Conservation (phyloP, 2,888 invertebrate genomes). For the Caenorhabditis virilis region DNA sequence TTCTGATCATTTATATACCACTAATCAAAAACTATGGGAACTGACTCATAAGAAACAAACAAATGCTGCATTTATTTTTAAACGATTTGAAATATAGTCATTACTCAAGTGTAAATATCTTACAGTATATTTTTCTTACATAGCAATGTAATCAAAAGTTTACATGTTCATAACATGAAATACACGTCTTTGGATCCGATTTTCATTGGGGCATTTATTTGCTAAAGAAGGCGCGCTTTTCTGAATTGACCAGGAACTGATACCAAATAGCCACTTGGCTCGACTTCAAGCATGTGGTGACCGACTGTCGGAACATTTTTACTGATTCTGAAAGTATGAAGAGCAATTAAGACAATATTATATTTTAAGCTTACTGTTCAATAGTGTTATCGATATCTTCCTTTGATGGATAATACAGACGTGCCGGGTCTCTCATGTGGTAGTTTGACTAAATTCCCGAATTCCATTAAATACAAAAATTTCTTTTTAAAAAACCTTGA, state of each 20-base stretch:
- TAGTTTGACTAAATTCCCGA: neutral
- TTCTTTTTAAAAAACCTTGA: neutral
- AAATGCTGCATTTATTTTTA: too few relatives aligned
- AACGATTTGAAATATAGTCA: too few relatives aligned
- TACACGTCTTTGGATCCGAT: too few relatives aligned
- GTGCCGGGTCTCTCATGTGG: neutral
- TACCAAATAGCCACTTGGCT: neutral
- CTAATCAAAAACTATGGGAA: too few relatives aligned
- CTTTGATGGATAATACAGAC: neutral
- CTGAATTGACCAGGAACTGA: constrained; percentile 2
- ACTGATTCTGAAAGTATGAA: neutral
- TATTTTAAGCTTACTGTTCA: neutral
- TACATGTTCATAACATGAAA: neutral
- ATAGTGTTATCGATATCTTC: neutral
- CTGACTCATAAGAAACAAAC: too few relatives aligned
- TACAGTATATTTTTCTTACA: too few relatives aligned
- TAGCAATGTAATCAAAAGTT: too few relatives aligned
- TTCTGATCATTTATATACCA: too few relatives aligned
- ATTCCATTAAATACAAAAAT: neutral
- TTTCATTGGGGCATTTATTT: too few relatives aligned
- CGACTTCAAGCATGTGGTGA: neutral
- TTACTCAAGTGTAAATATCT: too few relatives aligned
- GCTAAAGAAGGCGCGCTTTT: neutral
- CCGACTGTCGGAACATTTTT: neutral
- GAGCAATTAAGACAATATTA: neutral